Evolutionary conservation across 2,888 invertebrate species (phyloP), one percentile per base, ranked within the genome.

Genomic region (Chrysolina oricalcia): DNA sequence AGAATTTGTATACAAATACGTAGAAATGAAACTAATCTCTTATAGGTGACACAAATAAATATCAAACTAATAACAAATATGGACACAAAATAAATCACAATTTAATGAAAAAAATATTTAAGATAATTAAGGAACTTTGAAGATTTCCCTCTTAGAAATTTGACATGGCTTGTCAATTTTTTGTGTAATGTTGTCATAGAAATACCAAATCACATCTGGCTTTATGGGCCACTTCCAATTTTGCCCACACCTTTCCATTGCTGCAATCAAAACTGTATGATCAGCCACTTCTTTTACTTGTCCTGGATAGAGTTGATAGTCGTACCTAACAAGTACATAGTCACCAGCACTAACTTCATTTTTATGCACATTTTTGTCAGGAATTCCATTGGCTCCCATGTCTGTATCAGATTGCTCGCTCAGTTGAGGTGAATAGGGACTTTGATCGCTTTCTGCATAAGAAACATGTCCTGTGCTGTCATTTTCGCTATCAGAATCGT

Each of bases 161-260:
- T 70, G 27, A 62, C 27, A 35, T 35, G 59, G 70, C 62, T 70
- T 70, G 59, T 59, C 59, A 70, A 70, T 70, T 70, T 70, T 70
- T 19, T 41, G 27, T 70, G 56, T 59, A 70, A 70, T 70, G 56
- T 70, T 62, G n/a, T 70, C 43, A 70, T 59, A 71, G 35, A 46
- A 8, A 64, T 65, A 71, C 71, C 71, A 71, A 71, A 71, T 71
- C n/a, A 2, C 40, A 65, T 71, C 71, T 65, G 71, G 71, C 53
- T 70, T 74, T 64, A 46, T 35, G 21, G 70, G 64, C 70, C 74
- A 64, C 41, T 70, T 74, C 70, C 74, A 74, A 19, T 74, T 70
- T 64, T 46, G 17, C 13, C 70, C 80, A 74, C 69, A 68, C 72
- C 63, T 78, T 77, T 80, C 80, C 66, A 81, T 78, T 77, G 68